Conservation (phyloP, 2,113 vertebrate genomes). For the Limnothrissa miodon region DNA sequence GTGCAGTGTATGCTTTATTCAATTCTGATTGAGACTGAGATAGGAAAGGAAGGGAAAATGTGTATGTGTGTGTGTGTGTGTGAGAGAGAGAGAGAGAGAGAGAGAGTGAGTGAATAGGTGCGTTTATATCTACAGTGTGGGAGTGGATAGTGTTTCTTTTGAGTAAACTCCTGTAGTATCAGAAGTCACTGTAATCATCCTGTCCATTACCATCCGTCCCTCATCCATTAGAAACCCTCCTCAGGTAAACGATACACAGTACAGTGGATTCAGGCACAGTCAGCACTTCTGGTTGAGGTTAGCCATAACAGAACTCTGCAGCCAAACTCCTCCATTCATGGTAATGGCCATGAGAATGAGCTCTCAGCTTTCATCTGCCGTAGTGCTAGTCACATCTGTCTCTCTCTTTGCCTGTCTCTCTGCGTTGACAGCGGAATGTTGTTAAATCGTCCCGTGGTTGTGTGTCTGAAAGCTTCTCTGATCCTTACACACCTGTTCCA, state of each 20-base stretch:
- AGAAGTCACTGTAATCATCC: not conserved
- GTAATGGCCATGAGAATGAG: not conserved
- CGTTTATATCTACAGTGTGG: not conserved
- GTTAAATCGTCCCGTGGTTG: not conserved
- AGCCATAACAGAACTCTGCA: not conserved
- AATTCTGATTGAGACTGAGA: too few species aligned
- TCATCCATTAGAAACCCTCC: not conserved
- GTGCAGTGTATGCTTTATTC: too few species aligned
- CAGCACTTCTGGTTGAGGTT: not conserved
- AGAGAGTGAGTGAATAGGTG: not conserved
- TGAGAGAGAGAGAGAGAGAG: slow-evolving; percentile 11
- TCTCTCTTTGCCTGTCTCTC: too few species aligned
- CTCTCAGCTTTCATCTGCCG: too few species aligned
- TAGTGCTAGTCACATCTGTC: not conserved
- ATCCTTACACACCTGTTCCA: not conserved
- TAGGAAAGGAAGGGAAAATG: not conserved
- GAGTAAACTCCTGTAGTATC: too few species aligned
- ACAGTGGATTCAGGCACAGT: not conserved
- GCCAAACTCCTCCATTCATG: not conserved
- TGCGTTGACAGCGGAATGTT: not conserved
- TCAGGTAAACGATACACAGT: too few species aligned
- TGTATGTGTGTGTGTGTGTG: slow-evolving; percentile 18
- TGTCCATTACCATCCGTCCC: not conserved
- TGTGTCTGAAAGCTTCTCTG: not conserved
- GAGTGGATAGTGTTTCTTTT: not conserved